Base-by-base conservation (phyloP, 2,113 vertebrate genomes). In the Micronycteris hirsuta region DNA sequence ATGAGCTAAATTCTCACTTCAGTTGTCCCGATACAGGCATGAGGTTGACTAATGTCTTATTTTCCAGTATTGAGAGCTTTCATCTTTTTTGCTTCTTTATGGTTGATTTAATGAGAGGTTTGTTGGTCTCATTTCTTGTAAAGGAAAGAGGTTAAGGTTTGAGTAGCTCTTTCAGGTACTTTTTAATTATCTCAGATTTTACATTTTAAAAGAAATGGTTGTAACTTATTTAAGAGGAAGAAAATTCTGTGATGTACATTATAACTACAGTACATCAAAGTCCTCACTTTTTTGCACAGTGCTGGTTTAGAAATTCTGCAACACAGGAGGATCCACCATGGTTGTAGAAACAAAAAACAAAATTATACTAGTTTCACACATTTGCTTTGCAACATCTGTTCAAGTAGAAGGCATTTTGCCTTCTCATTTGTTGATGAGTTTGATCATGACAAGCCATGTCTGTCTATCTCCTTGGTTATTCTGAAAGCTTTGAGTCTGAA, bases 301-400 rank as follows among this genome's bases (percentile, higher is more conserved):
- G 56, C n/a, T 92, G 71, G 16, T 89, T 3, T 74, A 74, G 84
- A 86, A 78, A 93, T 95, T 94, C 61, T 92, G 45, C 85, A 78
- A 76, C 78, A 86, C 26, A 68, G 20, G 38, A 82, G 13, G 22
- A 33, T 92, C 17, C 67, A 88, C 31, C 2, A 16, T 86, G 49
- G 49, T 61, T 83, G 9, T 94, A 61, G 88, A 89, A 93, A 74
- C 52, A 2, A 36, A 82, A 91, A 95, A 92, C 47, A 90, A 82
- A 96, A 93, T 93, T 92, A 88, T 45, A 56, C 52, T 88, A 52
- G 41, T 85, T 96, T 95, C 63, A 91, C 87, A 91, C 28, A 83
- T 91, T 95, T 96, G 74, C 43, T 96, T 96, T 96, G 85, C 47
- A 90, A 81, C 91, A 97, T 96, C 94, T 96, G 95, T 96, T 95